Conservation (phyloP, 2,797 vertebrate species). For the Podarcis lilfordi region DNA sequence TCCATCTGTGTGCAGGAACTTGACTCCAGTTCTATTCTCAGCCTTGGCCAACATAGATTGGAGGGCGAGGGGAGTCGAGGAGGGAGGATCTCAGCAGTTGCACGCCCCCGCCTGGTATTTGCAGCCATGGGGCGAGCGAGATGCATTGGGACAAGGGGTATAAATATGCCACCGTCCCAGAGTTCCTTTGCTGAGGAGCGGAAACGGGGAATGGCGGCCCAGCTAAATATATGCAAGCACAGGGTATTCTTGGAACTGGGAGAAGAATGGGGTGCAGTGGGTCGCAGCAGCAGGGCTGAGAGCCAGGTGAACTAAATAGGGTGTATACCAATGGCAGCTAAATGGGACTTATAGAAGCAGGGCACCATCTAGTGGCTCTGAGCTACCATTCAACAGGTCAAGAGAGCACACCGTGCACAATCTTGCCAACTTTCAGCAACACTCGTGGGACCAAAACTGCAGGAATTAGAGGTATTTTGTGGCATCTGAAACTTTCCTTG, state of each 20-base stretch:
- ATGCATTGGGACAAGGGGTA: not conserved
- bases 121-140: not conserved
- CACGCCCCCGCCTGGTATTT: conserved; percentile 32
- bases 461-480: not conserved
- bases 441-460: not conserved
- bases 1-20: conserved; percentile 4
- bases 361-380: conserved; percentile 19
- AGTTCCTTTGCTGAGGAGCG: not conserved
- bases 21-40: conserved; percentile 48
- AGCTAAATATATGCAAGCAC: not conserved
- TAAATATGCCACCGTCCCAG: conserved; percentile 16
- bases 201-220: not conserved
- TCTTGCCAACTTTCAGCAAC: not conserved
- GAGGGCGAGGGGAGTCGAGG: not conserved
- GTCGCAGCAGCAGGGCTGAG: not conserved
- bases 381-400: not conserved
- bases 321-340: not conserved
- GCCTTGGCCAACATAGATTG: conserved; percentile 16
- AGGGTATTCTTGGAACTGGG: conserved; percentile 19
- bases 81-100: conserved; percentile 12
- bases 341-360: not conserved
- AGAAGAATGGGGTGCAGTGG: not conserved
- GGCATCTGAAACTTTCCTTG: not conserved
- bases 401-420: not conserved
- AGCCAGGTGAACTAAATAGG: not conserved